phyloP scores from a whole-genome alignment of 2,797 vertebrate species.

The Sciurus vulgaris region DNA sequence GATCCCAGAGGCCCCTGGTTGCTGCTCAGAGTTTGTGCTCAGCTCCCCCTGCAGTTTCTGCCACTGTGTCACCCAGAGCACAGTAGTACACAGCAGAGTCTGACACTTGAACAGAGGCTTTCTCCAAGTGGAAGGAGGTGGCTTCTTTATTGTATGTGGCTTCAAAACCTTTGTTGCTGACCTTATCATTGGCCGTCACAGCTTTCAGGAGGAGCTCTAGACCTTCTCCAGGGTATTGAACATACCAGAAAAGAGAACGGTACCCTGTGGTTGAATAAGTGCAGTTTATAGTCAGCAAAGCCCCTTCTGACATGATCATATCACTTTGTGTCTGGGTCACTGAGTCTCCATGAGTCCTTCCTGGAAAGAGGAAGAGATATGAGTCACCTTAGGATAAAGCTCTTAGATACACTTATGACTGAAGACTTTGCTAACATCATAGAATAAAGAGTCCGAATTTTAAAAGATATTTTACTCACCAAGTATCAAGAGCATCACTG shows the following conservation, averaged over 20 bases:
- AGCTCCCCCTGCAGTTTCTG: too few relatives aligned
- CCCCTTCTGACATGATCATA: too few relatives aligned
- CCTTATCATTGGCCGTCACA: accelerated
- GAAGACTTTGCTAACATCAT: not conserved
- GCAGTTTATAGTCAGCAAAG: not conserved
- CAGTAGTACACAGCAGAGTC: too few relatives aligned
- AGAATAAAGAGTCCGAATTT: not conserved
- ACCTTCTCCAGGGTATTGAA: too few relatives aligned
- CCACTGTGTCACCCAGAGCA: not conserved
- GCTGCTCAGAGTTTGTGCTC: conserved; percentile 37
- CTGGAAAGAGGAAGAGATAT: not conserved
- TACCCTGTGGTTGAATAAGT: accelerated
- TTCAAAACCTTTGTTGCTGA: conserved; percentile 39
- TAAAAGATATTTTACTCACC: not conserved
- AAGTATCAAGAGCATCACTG: not conserved
- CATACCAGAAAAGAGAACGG: accelerated
- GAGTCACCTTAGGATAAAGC: not conserved
- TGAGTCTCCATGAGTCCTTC: not conserved
- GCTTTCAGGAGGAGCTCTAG: too few relatives aligned
- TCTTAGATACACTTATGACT: too few relatives aligned
- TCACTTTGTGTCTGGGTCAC: too few relatives aligned
- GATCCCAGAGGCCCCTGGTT: not conserved
- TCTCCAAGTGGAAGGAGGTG: too few relatives aligned
- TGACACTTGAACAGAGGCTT: too few relatives aligned
- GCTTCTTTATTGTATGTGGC: not conserved